phyloP scores from a whole-genome alignment of 2,113 vertebrate species.

The Illadopsis cleaveri region DNA sequence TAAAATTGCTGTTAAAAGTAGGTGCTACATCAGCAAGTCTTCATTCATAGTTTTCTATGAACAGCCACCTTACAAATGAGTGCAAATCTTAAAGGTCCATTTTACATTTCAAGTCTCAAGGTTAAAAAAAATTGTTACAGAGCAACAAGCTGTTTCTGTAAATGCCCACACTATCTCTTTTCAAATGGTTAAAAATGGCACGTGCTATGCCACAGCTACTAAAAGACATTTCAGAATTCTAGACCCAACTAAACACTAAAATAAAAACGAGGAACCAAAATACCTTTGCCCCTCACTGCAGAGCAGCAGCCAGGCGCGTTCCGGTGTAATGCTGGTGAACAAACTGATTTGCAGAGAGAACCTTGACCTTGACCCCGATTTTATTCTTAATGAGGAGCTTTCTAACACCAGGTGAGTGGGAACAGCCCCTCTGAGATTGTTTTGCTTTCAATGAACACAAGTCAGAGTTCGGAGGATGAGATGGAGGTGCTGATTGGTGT shows the following conservation, averaged over 20 bases:
- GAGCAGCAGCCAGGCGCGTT: slow-evolving; percentile 7
- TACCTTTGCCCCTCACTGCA: slow-evolving; percentile 23
- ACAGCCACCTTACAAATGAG: slow-evolving; percentile 69
- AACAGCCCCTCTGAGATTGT: slow-evolving; percentile 32
- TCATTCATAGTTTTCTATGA: slow-evolving; percentile 59
- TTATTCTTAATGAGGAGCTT: neutral
- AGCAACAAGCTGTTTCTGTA: slow-evolving; percentile 68
- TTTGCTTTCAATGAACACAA: slow-evolving; percentile 53
- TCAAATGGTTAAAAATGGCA: slow-evolving; percentile 67
- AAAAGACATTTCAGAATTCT: slow-evolving; percentile 53
- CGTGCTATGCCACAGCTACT: slow-evolving; percentile 58
- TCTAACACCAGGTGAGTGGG: neutral
- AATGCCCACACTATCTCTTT: slow-evolving; percentile 60
- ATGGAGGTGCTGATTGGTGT: slow-evolving; percentile 74
- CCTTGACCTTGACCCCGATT: slow-evolving; percentile 31
- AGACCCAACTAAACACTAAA: slow-evolving; percentile 63
- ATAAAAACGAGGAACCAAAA: slow-evolving; percentile 48
- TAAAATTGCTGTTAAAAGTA: slow-evolving; percentile 64
- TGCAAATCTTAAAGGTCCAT: slow-evolving; percentile 69
- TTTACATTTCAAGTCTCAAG: slow-evolving; percentile 75
- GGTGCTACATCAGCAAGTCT: slow-evolving; percentile 68
- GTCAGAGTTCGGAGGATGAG: slow-evolving; percentile 68
- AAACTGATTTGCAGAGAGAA: slow-evolving; percentile 71
- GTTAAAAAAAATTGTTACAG: slow-evolving; percentile 61
- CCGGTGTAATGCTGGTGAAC: slow-evolving; percentile 75